Evolutionary conservation across 2,797 vertebrate species (phyloP).

Genomic region (Pipistrellus pipistrellus): DNA sequence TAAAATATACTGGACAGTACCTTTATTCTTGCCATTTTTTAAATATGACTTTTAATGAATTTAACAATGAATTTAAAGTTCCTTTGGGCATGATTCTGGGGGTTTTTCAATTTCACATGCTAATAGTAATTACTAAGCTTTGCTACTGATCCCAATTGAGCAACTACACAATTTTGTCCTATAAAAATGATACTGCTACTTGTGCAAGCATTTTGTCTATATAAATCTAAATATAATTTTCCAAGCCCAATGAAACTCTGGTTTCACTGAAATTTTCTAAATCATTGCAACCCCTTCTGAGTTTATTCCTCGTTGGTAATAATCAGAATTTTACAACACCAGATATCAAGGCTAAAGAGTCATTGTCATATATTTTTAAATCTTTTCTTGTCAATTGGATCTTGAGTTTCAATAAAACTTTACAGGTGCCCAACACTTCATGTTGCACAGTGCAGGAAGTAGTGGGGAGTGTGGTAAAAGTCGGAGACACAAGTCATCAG

Average conservation of each 20-base stretch:
- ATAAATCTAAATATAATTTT: conserved; percentile 17
- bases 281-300: not conserved
- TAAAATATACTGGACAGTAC: not conserved
- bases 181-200: not conserved
- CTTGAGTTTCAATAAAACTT: not conserved
- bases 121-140: not conserved
- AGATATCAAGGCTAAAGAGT: not conserved
- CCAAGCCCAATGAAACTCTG: not conserved
- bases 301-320: not conserved
- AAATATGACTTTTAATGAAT: not conserved
- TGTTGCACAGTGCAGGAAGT: not conserved
- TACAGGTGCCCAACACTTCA: not conserved
- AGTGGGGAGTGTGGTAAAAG: not conserved
- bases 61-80: conserved; percentile 16
- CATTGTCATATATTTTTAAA: not conserved
- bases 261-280: not conserved
- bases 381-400: not conserved
- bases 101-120: conserved; percentile 19
- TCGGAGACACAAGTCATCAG: not conserved
- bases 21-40: not conserved
- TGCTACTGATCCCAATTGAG: not conserved
- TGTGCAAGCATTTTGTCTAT: not conserved
- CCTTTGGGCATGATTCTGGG: not conserved
- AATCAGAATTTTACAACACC: not conserved
- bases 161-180: not conserved